A percentile compares a stretch with the other conserved stretches of the same genome.
These are phyloP conservation scores for Borostomias antarcticus DNA, from an alignment of 2,797 vertebrate genomes.

Conservation along the genomic window DNA sequence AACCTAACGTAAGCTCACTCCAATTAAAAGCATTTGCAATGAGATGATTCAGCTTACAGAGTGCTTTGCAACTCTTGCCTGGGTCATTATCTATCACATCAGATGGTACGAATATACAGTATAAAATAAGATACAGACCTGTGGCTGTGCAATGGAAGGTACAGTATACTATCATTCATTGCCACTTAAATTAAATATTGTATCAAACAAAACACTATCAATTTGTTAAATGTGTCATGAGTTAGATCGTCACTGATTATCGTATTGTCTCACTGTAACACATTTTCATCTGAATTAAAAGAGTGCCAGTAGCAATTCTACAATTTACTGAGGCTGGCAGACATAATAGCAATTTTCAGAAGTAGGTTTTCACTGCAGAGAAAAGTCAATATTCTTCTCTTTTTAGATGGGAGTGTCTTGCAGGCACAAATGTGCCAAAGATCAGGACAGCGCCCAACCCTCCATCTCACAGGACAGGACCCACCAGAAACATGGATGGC, in stretches of 20 bases:
- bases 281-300: conserved; percentile 1
- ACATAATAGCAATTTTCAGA: conserved; percentile 64
- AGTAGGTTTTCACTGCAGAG: conserved; percentile 67
- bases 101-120: conserved; percentile 16
- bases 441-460: not conserved
- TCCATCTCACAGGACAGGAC: not conserved
- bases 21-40: not conserved
- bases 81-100: conserved; percentile 25
- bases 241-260: not conserved
- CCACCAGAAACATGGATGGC: not conserved
- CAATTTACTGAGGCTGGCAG: conserved; percentile 71
- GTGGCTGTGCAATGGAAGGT: not conserved
- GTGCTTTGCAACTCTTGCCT: not conserved
- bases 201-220: no score
- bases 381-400: conserved; percentile 56
- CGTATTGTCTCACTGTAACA: not conserved
- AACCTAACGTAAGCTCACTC: not conserved
- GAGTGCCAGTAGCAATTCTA: conserved; percentile 54
- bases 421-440: not conserved
- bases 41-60: not conserved
- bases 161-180: not conserved
- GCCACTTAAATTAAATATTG: no score
- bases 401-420: not conserved
- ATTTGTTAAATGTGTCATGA: not conserved
- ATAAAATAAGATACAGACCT: not conserved